Evolutionary conservation across 2,888 invertebrate genomes (phyloP), one percentile per base, ranked within the genome.

Genomic region (Thecophora atra): DNA sequence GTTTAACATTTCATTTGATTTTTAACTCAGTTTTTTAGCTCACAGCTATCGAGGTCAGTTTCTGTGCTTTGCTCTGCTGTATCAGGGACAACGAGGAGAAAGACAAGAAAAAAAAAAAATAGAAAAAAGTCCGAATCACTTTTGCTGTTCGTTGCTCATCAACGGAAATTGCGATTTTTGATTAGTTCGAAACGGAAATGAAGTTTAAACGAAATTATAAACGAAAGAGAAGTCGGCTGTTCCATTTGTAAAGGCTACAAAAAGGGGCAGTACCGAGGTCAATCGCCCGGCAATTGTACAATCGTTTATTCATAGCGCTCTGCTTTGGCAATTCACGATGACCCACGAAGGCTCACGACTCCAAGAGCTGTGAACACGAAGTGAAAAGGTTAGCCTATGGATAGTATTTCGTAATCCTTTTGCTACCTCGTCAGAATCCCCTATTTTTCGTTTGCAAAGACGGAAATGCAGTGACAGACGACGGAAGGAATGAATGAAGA

Each of bases 91-190:
- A 58, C n/a, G 30, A 58, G 51, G 37, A 17, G 42, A 17, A 42
- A 58, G 15, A 58, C 42, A 30, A 58, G 52, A 52, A 69, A 30
- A 68, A 65, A 65, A 74, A 66, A 65, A 26, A 58, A 42, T 42
- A 69, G 21, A 68, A 65, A 65, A 74, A 66, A 65, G 24, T 79
- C 81, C 81, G 81, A 80, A 83, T 86, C 24, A 37, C 63, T 8
- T 42, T 30, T 30, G 30, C 52, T 24, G 51, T 28, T 26, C 13
- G 7, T 26, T 21, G 63, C 63, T 70, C 70, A 70, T 70, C 70
- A 52, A 63, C 86, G 86, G 86, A 86, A 86, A 86, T 86, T 86
- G 85, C 86, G 85, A 81, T 86, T 85, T 85, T 85, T 86, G 85
- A 86, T 86, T 86, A 86, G 85, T 85, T 82, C 82, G 80, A 81